These are phyloP conservation scores for Timema cristinae DNA, from an alignment of 2,888 invertebrate genomes.

Conservation along the genomic window DNA sequence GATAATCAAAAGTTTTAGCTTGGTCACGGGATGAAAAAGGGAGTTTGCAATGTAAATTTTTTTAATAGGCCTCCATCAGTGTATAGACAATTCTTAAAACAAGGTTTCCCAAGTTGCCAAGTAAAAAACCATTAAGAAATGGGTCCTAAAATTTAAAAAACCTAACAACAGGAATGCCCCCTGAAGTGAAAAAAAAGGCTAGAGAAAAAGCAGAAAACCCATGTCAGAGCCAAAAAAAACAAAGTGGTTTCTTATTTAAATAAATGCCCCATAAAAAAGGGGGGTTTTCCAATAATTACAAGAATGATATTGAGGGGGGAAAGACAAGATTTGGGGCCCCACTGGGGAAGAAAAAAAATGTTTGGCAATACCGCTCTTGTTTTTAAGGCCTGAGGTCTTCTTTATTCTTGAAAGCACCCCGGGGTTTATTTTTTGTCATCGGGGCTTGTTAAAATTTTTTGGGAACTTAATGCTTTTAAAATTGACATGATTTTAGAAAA, in stretches of 20 bases:
- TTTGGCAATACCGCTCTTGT: slow-evolving; percentile 33
- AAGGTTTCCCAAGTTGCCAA: slow-evolving; percentile 35
- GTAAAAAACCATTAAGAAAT: slow-evolving; percentile 35
- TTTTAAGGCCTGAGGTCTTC: slow-evolving; percentile 34
- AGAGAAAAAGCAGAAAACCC: slow-evolving; percentile 29
- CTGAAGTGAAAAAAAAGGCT: slow-evolving; percentile 31
- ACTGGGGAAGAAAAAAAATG: slow-evolving; percentile 28
- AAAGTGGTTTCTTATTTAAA: slow-evolving; percentile 35
- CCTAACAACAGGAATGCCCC: slow-evolving; percentile 33
- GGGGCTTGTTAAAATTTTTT: slow-evolving; percentile 24
- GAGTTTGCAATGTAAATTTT: slow-evolving; percentile 36
- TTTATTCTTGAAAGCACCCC: slow-evolving; percentile 35
- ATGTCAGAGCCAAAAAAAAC: slow-evolving; percentile 33
- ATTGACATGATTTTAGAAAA: slow-evolving; percentile 27
- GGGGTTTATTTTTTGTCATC: slow-evolving; percentile 33
- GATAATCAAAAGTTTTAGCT: not conserved
- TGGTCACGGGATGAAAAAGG: slow-evolving; percentile 36
- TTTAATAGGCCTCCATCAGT: slow-evolving; percentile 37
- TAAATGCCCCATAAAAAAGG: slow-evolving; percentile 34
- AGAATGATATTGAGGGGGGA: slow-evolving; percentile 33
- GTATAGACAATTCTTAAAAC: slow-evolving; percentile 34
- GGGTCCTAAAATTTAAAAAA: slow-evolving; percentile 31
- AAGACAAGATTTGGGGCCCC: slow-evolving; percentile 34
- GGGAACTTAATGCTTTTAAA: slow-evolving; percentile 25
- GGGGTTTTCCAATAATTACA: slow-evolving; percentile 32